Conservation (phyloP, 2,797 vertebrate genomes). For the Chloroceryle inda region DNA sequence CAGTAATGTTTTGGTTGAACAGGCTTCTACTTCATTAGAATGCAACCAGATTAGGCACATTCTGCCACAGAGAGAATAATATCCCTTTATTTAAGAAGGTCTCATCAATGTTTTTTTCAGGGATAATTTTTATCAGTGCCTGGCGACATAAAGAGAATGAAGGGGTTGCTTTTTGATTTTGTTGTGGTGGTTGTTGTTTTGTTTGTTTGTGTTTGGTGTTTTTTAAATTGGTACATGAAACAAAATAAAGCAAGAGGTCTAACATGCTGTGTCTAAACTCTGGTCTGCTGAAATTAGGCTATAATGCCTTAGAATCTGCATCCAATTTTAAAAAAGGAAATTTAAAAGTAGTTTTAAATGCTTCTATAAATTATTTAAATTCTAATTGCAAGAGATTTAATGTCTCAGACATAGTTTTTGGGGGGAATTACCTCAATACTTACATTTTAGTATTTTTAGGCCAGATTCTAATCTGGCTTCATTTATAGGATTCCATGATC, state of each 20-base stretch:
- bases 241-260: not conserved
- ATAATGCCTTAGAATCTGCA: not conserved
- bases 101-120: not conserved
- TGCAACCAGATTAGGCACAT: not conserved
- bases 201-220: too few relatives aligned
- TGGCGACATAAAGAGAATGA: not conserved
- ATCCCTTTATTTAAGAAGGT: not conserved
- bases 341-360: not conserved
- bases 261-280: fast-evolving
- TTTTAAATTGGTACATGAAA: not conserved
- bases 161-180: not conserved
- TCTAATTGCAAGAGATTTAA: not conserved
- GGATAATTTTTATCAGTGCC: not conserved
- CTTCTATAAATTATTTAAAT: not conserved
- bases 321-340: not conserved
- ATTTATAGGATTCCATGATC: not conserved
- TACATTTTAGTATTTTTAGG: not conserved
- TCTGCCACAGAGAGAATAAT: not conserved
- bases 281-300: not conserved
- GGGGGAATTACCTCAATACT: not conserved
- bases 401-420: not conserved
- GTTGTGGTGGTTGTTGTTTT: too few relatives aligned
- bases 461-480: not conserved
- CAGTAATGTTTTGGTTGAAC: not conserved
- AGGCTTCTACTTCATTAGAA: not conserved